Conservation (phyloP, 2,113 vertebrate genomes). For the Leucoraja erinaceus region DNA sequence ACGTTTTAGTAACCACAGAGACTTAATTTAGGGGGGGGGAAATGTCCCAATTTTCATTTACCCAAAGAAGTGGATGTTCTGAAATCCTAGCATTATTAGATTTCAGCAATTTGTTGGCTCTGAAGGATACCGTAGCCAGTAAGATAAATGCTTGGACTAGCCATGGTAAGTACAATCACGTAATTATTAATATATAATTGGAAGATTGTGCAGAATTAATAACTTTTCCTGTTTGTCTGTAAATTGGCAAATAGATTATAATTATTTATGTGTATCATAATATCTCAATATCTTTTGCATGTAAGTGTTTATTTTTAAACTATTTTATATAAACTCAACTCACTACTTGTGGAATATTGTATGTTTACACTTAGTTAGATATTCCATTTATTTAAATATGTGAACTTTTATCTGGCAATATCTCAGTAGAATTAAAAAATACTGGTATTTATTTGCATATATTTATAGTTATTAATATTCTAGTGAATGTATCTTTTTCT, state of each 20-base stretch:
- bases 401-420: not conserved
- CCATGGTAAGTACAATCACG: not conserved
- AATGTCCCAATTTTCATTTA: not conserved
- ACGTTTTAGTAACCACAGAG: not conserved
- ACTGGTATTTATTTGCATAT: too few species aligned
- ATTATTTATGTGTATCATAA: not conserved
- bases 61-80: not conserved
- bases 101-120: not conserved
- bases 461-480: too few species aligned
- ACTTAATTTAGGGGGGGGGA: not conserved
- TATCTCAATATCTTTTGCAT: not conserved
- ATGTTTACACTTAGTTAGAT: not conserved
- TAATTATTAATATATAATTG: not conserved
- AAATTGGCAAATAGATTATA: not conserved
- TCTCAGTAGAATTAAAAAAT: not conserved
- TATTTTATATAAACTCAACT: not conserved
- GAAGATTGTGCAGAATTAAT: not conserved
- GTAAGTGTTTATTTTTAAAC: not conserved
- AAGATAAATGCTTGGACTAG: not conserved
- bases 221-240: not conserved
- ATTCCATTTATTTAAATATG: not conserved
- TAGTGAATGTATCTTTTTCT: not conserved
- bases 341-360: not conserved
- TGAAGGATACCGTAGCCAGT: not conserved
- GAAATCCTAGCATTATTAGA: conserved; percentile 3